phyloP scores from a whole-genome alignment of 2,888 invertebrate species.

The Leptura quadrifasciata region DNA sequence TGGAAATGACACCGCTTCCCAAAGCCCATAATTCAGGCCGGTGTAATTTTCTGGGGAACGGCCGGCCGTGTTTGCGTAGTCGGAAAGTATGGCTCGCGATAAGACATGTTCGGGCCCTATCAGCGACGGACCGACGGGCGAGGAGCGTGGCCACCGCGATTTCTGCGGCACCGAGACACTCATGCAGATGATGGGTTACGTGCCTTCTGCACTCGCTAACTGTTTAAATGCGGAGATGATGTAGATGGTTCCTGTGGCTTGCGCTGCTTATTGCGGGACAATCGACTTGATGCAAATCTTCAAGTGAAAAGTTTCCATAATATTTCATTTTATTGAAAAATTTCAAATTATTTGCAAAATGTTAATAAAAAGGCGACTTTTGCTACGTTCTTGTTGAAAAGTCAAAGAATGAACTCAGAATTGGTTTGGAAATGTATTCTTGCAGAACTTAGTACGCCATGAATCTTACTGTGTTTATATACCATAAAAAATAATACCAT shows the following conservation, averaged over 20 bases:
- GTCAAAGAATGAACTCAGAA: no score
- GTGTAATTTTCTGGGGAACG: conserved; percentile 68
- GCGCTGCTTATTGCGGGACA: neutral
- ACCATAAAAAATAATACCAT: no score
- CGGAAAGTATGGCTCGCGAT: conserved; percentile 70
- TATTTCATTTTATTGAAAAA: no score
- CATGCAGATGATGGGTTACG: conserved; percentile 36
- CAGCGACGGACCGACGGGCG: conserved; percentile 62
- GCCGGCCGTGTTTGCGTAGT: conserved; percentile 59
- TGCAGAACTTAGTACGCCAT: no score
- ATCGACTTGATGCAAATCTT: no score
- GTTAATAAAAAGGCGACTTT: no score
- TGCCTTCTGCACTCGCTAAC: conserved; percentile 9
- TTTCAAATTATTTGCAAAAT: no score
- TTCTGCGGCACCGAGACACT: conserved; percentile 25
- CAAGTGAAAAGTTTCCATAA: no score
- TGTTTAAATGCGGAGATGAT: neutral
- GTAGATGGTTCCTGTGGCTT: neutral
- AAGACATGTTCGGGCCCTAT: conserved; percentile 70
- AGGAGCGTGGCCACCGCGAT: conserved; percentile 32
- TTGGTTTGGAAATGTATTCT: no score
- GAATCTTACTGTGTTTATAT: no score
- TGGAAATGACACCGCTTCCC: conserved; percentile 37
- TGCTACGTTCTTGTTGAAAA: no score
- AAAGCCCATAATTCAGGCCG: conserved; percentile 65